These are phyloP conservation scores for Aurelia aurita complex sp. Pacific DNA, from an alignment of 30 jellyfish, hydroid and myxozoan genomes.

Conservation along the genomic window DNA sequence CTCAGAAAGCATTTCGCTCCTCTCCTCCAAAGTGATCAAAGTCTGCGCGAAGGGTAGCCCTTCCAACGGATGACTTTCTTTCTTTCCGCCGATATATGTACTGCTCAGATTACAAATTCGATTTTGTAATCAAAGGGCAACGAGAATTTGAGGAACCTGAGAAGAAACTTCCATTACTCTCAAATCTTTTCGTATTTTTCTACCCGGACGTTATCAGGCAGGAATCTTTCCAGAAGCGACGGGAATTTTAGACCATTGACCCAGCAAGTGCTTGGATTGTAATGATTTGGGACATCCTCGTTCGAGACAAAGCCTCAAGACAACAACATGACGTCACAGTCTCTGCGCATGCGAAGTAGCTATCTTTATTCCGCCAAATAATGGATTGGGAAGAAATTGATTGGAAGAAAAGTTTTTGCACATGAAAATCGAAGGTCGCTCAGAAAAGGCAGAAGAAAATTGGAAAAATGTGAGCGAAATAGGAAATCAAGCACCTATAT, in stretches of 20 bases:
- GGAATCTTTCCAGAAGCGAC: background rate
- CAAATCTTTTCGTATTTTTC: background rate
- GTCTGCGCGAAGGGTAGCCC: too few species aligned
- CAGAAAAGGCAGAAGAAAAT: constrained; percentile 1
- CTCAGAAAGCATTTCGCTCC: too few species aligned
- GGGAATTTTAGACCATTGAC: background rate
- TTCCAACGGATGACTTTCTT: too few species aligned
- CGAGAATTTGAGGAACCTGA: too few species aligned
- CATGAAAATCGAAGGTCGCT: background rate
- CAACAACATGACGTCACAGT: constrained; percentile 17
- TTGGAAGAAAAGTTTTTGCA: constrained; percentile 8
- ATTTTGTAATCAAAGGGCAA: too few species aligned
- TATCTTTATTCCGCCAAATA: background rate
- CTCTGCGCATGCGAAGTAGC: constrained; percentile 14
- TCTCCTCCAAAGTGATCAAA: too few species aligned
- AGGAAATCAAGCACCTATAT: background rate
- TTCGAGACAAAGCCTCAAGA: background rate
- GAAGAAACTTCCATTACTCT: too few species aligned
- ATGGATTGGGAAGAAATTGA: background rate
- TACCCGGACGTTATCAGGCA: background rate
- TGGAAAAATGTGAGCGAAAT: constrained; percentile 34
- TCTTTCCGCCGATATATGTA: too few species aligned
- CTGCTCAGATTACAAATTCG: too few species aligned
- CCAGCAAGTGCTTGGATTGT: constrained; percentile 4
- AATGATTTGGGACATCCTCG: background rate